Conservation (phyloP, 2,797 vertebrate species). For the Poecilia picta region DNA sequence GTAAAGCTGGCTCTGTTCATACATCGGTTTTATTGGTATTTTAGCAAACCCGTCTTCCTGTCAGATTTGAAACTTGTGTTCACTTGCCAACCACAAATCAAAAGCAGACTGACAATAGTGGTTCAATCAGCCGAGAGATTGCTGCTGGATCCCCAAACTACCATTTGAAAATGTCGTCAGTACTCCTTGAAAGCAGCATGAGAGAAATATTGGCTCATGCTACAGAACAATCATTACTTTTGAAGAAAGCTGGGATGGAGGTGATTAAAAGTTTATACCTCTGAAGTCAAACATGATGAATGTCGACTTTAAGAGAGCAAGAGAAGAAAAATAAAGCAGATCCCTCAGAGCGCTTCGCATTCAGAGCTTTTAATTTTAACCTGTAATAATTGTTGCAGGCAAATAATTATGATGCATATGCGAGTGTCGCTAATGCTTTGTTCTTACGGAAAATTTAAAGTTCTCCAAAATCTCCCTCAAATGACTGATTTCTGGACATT, state of each 20-base stretch:
- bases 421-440: constrained; percentile 3
- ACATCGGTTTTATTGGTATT: constrained; percentile 39
- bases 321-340: background rate
- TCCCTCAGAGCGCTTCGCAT: constrained; percentile 10
- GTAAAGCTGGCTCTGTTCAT: background rate
- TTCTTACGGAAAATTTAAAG: background rate
- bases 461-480: background rate
- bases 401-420: constrained; percentile 5
- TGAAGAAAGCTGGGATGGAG: constrained; percentile 37
- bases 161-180: constrained; percentile 59
- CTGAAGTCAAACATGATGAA: constrained; percentile 45
- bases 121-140: constrained; percentile 61
- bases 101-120: constrained; percentile 56
- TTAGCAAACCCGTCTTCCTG: constrained; percentile 32
- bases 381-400: background rate
- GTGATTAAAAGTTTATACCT: constrained; percentile 53
- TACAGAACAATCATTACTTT: constrained; percentile 58
- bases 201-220: constrained; percentile 29
- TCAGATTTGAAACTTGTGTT: constrained; percentile 8
- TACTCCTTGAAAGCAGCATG: constrained; percentile 23
- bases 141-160: constrained; percentile 49
- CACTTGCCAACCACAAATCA: constrained; percentile 46
- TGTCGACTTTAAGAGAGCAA: constrained; percentile 27
- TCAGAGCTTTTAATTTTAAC: constrained; percentile 17
- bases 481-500: constrained; percentile 11